phyloP scores from a whole-genome alignment of 2,797 vertebrate genomes.

The Epinephelus coioides region DNA sequence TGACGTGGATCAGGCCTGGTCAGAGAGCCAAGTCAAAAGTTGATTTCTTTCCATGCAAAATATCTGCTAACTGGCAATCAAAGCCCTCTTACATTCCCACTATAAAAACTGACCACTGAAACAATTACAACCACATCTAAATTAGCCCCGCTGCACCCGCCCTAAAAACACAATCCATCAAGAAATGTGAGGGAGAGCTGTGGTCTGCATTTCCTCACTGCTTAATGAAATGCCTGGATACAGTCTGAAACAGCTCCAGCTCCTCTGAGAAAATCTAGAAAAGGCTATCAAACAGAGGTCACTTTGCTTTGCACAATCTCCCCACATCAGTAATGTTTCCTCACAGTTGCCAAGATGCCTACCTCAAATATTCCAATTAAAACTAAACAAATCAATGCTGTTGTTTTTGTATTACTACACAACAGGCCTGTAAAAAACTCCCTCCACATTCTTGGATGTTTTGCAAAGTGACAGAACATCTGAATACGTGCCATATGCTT shows the following conservation, averaged over 20 bases:
- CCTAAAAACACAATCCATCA: constrained; percentile 63
- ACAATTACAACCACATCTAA: constrained; percentile 67
- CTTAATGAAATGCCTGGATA: constrained; percentile 68
- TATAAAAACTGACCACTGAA: constrained; percentile 73
- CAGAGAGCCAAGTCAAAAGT: constrained; percentile 38
- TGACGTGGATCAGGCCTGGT: constrained; percentile 25
- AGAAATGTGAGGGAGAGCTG: constrained; percentile 55
- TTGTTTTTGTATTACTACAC: constrained; percentile 8
- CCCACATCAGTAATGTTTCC: constrained; percentile 24
- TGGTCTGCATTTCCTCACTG: constrained; percentile 68
- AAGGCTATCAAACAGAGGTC: constrained; percentile 46
- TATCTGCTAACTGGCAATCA: constrained; percentile 56
- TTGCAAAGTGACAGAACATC: constrained; percentile 33
- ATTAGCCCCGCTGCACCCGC: constrained; percentile 58
- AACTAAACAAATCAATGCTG: constrained; percentile 51
- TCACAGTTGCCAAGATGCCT: constrained; percentile 20
- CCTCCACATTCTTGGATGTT: constrained; percentile 31
- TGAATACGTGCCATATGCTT: constrained; percentile 23
- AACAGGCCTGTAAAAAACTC: constrained; percentile 35
- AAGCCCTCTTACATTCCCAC: constrained; percentile 56
- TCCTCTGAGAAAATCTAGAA: constrained; percentile 14
- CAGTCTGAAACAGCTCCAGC: constrained; percentile 46
- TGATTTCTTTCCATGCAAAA: constrained; percentile 56
- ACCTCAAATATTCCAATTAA: constrained; percentile 50
- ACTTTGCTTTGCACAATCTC: constrained; percentile 36